Conservation (phyloP, 2,888 invertebrate species). For the Achlya flavicornis region DNA sequence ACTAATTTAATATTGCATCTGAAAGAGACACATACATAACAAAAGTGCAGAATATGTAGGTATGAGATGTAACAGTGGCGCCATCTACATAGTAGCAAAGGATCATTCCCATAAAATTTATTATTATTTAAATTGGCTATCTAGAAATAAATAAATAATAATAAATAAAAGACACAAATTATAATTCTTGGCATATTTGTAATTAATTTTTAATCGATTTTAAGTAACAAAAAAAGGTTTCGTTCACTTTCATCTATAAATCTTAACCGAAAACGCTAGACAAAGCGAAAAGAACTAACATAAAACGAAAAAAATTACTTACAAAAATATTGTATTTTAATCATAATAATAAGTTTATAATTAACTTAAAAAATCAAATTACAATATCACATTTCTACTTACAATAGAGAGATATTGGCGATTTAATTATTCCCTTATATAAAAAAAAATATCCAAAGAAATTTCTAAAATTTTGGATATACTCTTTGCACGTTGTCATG, state of each 20-base stretch:
- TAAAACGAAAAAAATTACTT: slow-evolving; percentile 77
- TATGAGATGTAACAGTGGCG: not conserved
- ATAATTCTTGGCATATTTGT: slow-evolving; percentile 82
- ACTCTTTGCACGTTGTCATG: slow-evolving; percentile 71
- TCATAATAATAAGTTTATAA: slow-evolving; percentile 77
- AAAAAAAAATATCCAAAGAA: slow-evolving; percentile 49
- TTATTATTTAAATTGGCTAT: slow-evolving; percentile 11
- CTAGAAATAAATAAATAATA: too few relatives aligned
- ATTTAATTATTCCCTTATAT: slow-evolving; percentile 52
- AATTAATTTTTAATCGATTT: slow-evolving; percentile 82
- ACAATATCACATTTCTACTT: slow-evolving; percentile 85
- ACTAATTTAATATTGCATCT: too few relatives aligned
- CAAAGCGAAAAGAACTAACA: slow-evolving; percentile 72
- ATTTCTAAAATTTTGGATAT: slow-evolving; percentile 59
- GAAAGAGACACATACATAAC: too few relatives aligned
- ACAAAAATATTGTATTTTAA: slow-evolving; percentile 79
- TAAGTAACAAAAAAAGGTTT: slow-evolving; percentile 81
- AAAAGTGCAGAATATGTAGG: too few relatives aligned
- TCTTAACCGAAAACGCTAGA: slow-evolving; percentile 79
- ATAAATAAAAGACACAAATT: slow-evolving; percentile 59
- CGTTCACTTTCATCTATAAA: slow-evolving; percentile 75
- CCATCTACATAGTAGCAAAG: not conserved
- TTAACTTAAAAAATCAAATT: slow-evolving; percentile 76
- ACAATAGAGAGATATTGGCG: slow-evolving; percentile 83
- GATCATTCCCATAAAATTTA: too few relatives aligned